Evolutionary conservation across 2,888 invertebrate genomes (phyloP).

Genomic region (Melipona bicolor): DNA sequence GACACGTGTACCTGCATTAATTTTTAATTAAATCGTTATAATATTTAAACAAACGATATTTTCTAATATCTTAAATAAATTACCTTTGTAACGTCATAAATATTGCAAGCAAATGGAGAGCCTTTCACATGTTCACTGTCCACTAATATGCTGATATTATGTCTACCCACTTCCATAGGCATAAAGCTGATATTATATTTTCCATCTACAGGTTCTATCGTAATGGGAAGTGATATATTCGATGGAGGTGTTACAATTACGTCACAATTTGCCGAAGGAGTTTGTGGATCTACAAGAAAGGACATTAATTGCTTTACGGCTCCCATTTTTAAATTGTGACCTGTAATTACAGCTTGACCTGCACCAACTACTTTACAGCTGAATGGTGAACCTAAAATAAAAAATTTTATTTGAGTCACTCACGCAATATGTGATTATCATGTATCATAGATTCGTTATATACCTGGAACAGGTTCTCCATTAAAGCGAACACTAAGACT

Average conservation of each 20-base stretch:
- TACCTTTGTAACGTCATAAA: slow-evolving; percentile 95
- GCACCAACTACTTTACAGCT: slow-evolving; percentile 92
- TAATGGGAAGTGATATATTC: slow-evolving; percentile 91
- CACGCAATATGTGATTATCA: not conserved
- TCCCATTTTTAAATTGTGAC: slow-evolving; percentile 89
- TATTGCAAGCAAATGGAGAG: slow-evolving; percentile 97
- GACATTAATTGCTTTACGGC: slow-evolving; percentile 88
- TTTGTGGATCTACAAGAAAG: slow-evolving; percentile 86
- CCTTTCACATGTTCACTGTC: slow-evolving; percentile 94
- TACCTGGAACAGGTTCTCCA: slow-evolving; percentile 88
- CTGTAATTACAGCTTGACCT: slow-evolving; percentile 88
- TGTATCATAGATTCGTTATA: not conserved
- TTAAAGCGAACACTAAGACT: slow-evolving; percentile 94
- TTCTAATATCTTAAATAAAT: slow-evolving; percentile 45
- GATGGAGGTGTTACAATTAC: slow-evolving; percentile 92
- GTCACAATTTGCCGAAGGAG: slow-evolving; percentile 79
- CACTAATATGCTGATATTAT: slow-evolving; percentile 92
- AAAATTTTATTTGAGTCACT: not conserved
- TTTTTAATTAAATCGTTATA: not conserved
- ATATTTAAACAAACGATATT: not conserved
- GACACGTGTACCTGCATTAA: slow-evolving; percentile 79
- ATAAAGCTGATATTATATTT: slow-evolving; percentile 92
- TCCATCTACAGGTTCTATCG: slow-evolving; percentile 87
- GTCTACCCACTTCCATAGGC: slow-evolving; percentile 94
- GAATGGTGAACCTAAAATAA: slow-evolving; percentile 93